These are phyloP conservation scores for Meghimatium bilineatum DNA, from an alignment of 2,888 invertebrate genomes.

Conservation along the genomic window DNA sequence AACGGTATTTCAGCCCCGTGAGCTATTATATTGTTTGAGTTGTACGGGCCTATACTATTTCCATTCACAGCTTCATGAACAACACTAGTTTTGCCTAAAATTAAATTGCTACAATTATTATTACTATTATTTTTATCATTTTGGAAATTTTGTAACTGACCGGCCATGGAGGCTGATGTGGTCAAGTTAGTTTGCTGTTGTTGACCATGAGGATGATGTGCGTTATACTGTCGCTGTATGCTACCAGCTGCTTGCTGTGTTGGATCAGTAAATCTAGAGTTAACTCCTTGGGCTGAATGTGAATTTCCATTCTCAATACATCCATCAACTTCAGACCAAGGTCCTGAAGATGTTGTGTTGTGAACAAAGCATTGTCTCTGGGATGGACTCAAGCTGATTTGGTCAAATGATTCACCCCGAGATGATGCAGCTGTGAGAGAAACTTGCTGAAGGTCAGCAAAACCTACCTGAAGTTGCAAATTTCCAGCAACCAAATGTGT, in stretches of 20 bases:
- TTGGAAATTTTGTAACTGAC: not conserved
- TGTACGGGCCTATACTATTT: not conserved
- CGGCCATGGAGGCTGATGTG: not conserved
- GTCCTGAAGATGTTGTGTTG: not conserved
- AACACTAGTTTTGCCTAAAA: conserved; percentile 14
- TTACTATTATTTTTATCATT: not conserved
- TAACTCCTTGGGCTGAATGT: not conserved
- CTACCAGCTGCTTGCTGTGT: not conserved
- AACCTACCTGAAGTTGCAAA: conserved; percentile 52
- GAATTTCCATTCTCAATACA: conserved; percentile 12
- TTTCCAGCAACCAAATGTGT: conserved; percentile 42
- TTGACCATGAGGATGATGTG: conserved; percentile 30
- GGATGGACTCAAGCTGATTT: conserved; percentile 29
- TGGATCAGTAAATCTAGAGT: conserved; percentile 1
- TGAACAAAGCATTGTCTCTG: conserved; percentile 5
- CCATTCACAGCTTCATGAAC: conserved; percentile 3
- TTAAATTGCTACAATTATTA: not conserved
- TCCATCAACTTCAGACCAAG: conserved; percentile 17
- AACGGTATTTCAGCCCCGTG: not conserved
- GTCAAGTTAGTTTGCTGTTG: conserved; percentile 18
- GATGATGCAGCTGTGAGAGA: conserved; percentile 8
- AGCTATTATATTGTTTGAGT: not conserved
- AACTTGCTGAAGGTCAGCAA: conserved; percentile 46
- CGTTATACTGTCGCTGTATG: conserved; percentile 29
- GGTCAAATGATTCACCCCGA: conserved; percentile 18